A percentile compares a stretch with the other conserved stretches of the same genome.
Evolutionary conservation across 2,113 vertebrate genomes (phyloP).

Genomic region (Struthio camelus): DNA sequence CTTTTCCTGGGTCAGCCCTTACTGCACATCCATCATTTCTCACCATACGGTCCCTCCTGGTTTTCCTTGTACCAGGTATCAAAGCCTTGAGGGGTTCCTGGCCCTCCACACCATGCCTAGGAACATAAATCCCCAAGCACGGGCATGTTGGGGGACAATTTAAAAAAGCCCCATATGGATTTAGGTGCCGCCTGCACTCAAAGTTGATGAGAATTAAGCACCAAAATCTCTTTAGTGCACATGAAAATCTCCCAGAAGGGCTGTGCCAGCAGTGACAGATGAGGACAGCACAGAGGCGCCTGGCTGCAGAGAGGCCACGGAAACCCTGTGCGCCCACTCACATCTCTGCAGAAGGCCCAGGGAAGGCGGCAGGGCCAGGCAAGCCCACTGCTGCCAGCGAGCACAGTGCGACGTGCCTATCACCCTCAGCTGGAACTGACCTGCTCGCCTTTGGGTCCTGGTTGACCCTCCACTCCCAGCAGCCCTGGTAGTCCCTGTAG

Average conservation of each 20-base stretch:
- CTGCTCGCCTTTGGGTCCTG: constrained; percentile 83
- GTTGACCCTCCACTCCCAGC: constrained; percentile 72
- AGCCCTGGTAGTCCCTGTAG: constrained; percentile 78
- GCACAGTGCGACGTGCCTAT: too few relatives aligned
- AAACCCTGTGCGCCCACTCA: too few relatives aligned
- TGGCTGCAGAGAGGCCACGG: too few relatives aligned
- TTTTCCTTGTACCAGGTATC: not conserved
- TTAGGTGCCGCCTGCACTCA: not conserved
- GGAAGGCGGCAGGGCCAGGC: not conserved
- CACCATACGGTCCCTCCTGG: not conserved
- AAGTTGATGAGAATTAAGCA: not conserved
- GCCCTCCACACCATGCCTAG: not conserved
- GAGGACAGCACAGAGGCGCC: too few relatives aligned
- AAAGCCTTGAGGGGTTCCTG: not conserved
- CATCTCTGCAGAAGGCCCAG: not conserved
- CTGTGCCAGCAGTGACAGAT: not conserved
- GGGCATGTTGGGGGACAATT: not conserved
- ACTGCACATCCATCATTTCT: not conserved
- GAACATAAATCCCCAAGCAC: rapidly evolving
- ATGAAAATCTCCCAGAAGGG: not conserved
- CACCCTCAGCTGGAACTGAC: constrained; percentile 61
- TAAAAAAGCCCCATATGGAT: not conserved
- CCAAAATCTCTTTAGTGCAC: not conserved
- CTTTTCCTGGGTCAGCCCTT: not conserved
- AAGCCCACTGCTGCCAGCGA: rapidly evolving